Base-by-base conservation (phyloP, 2,888 invertebrate species). In the Ophonus ardosiacus region DNA sequence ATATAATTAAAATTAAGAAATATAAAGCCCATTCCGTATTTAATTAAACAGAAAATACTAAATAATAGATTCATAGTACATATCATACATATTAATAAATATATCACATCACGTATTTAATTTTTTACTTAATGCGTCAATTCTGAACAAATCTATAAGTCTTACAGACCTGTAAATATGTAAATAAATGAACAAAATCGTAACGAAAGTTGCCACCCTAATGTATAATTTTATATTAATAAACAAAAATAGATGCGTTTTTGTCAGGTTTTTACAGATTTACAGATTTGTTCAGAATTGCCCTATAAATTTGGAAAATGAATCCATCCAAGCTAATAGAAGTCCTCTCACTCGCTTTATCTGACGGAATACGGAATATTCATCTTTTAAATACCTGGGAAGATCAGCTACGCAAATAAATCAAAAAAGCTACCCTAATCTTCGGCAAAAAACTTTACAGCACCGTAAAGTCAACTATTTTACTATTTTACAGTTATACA, bases 401-500 rank as follows among this genome's bases (percentile, higher is more conserved):
- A 68, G 38, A n/a, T 68, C 68, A 31, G 68, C 31, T 68, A 68
- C 38, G 31, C 68, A 68, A 68, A 68, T 68, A 68, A 68, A 68
- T 68, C 68, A 68, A 18, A 63, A 63, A 24, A 24, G n/a, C 68
- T 5, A 21, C 38, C 68, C n/a, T n/a, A 38, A 68, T 68, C 68
- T 68, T 65, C 10, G 38, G 65, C 65, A 65, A 65, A 65, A 65
- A 65, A 31, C 65, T n/a, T 68, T 38, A 68, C 68, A 68, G 15
- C 15, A 5, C 68, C 31, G n/a, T 24, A 31, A 68, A 31, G 15
- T 68, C 38, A 38, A 68, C 63, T 7, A 74, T 18, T 74, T 74
- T 21, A 74, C 74, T 51, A 74, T 51, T 74, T 74, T 74, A 56
- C 74, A 74, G 74, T 74, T 74, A 74, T 74, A 17, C 74, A 56